These are phyloP conservation scores for Pollimyrus isidori DNA, from an alignment of 2,113 vertebrate genomes.

Conservation along the genomic window DNA sequence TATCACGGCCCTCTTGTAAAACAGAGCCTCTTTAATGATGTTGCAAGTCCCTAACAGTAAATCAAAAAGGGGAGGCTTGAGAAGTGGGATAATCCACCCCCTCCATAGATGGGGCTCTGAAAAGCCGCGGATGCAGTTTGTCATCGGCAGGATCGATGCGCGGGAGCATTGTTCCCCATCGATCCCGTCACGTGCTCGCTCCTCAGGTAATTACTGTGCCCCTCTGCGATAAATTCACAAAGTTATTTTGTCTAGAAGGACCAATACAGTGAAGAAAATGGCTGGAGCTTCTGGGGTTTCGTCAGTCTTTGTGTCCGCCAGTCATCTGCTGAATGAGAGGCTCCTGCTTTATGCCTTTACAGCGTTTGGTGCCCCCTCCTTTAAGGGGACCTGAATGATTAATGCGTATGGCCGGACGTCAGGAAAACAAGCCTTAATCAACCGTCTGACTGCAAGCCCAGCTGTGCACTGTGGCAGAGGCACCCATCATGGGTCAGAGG, in stretches of 20 bases:
- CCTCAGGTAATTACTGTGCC: slow-evolving; percentile 54
- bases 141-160: slow-evolving; percentile 54
- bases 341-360: not conserved
- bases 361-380: too few species aligned
- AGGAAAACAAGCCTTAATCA: not conserved
- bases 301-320: slow-evolving; percentile 11
- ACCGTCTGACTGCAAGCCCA: not conserved
- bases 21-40: slow-evolving; percentile 58
- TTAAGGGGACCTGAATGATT: not conserved
- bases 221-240: slow-evolving; percentile 56
- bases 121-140: slow-evolving; percentile 44
- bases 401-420: not conserved
- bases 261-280: slow-evolving; percentile 3
- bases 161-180: slow-evolving; percentile 59
- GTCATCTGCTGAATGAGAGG: not conserved
- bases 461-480: not conserved
- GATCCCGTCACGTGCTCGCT: slow-evolving; percentile 55
- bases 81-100: slow-evolving; percentile 55
- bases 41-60: slow-evolving; percentile 47
- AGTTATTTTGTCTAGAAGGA: slow-evolving; percentile 34
- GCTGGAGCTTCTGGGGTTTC: not conserved
- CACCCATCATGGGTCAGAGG: not conserved
- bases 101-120: slow-evolving; percentile 40
- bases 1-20: slow-evolving; percentile 50
- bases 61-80: slow-evolving; percentile 54